Conservation (phyloP, 2,888 invertebrate genomes). For the Tenthredo livida region DNA sequence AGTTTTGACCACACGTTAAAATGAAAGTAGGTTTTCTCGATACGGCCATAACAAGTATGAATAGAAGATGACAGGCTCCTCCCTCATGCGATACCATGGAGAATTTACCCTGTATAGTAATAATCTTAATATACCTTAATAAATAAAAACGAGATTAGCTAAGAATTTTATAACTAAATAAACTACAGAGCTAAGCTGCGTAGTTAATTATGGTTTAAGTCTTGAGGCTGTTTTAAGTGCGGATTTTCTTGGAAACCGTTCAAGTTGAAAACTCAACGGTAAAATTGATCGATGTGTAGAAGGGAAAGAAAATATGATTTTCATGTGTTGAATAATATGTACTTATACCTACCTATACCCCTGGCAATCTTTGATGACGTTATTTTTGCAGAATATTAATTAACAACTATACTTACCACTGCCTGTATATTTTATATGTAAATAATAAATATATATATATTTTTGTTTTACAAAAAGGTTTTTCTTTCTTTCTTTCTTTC, state of each 20-base stretch:
- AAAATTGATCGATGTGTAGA: neutral
- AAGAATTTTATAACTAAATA: neutral
- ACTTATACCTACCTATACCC: neutral
- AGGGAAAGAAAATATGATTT: slow-evolving; percentile 1
- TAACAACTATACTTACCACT: slow-evolving; percentile 30
- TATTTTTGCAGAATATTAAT: slow-evolving; percentile 37
- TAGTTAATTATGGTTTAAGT: neutral
- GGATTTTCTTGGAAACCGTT: neutral
- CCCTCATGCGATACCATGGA: too few relatives aligned
- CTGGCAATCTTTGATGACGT: neutral
- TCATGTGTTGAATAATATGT: slow-evolving; percentile 9
- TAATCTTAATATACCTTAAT: neutral
- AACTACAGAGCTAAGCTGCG: neutral
- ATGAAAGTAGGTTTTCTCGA: too few relatives aligned
- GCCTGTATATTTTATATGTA: slow-evolving; percentile 44
- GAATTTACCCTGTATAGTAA: neutral
- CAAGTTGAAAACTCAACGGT: neutral
- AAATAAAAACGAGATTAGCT: neutral
- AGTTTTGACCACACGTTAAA: too few relatives aligned
- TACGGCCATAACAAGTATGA: too few relatives aligned
- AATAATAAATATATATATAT: slow-evolving; percentile 46
- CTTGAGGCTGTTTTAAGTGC: neutral
- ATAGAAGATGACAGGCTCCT: too few relatives aligned
- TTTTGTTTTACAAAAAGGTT: slow-evolving; percentile 29
- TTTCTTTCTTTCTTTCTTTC: neutral